A percentile compares a stretch with the other conserved stretches of the same genome.
These are phyloP conservation scores for Pocillopora meandrina DNA, from an alignment of 92 coral and sea anemone species.

Conservation along the genomic window DNA sequence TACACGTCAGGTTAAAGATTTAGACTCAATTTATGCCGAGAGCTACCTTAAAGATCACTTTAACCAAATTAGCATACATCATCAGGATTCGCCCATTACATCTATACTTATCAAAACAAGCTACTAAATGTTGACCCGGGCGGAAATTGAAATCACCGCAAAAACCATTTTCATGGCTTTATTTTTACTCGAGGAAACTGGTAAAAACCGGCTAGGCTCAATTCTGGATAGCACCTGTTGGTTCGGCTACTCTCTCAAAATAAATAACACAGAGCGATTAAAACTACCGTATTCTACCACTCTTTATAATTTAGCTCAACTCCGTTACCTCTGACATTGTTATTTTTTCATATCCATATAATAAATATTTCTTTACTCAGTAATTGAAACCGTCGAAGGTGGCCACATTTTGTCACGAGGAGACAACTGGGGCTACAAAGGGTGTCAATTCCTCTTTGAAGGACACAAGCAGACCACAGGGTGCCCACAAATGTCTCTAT, in stretches of 20 bases:
- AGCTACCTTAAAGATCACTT: not conserved
- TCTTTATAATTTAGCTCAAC: not conserved
- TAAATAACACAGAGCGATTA: too few relatives aligned
- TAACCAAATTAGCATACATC: too few relatives aligned
- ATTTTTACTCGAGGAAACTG: too few relatives aligned
- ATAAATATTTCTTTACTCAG: not conserved
- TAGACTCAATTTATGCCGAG: not conserved
- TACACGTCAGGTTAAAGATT: not conserved
- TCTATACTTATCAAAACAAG: too few relatives aligned
- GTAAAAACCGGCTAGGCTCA: too few relatives aligned
- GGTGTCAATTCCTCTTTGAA: conserved; percentile 11
- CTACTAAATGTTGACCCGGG: too few relatives aligned
- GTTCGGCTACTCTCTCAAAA: not conserved
- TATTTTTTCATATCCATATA: not conserved
- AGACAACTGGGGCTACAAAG: conserved; percentile 22
- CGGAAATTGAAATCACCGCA: too few relatives aligned
- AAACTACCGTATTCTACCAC: not conserved
- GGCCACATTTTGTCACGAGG: conserved; percentile 19
- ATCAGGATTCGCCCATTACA: too few relatives aligned
- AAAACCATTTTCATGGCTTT: too few relatives aligned
- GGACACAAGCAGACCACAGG: not conserved
- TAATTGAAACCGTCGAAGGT: conserved; percentile 34
- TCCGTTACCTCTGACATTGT: not conserved
- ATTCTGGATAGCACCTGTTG: too few relatives aligned
- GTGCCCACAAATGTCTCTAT: conserved; percentile 8